Base-by-base conservation (phyloP, 2,113 vertebrate genomes). In the Thalassarche chlororhynchos region DNA sequence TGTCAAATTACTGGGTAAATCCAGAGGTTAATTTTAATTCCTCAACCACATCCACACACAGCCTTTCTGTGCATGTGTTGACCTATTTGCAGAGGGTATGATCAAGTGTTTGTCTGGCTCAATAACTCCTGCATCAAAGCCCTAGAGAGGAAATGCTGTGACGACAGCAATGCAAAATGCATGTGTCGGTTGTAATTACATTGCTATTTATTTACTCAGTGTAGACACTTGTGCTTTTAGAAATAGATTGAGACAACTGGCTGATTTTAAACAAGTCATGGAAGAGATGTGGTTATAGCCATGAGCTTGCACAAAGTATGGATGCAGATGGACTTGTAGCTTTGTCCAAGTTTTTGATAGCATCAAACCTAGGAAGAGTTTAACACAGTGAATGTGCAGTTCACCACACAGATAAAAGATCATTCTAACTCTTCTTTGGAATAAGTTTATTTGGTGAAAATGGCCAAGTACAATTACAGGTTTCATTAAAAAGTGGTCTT, bases 81-180 rank as follows among this genome's bases (percentile, higher is more conserved):
- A 83, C 68, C 79, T 97, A 14, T 95, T 95, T 97, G 92, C 93
- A 77, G 42, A 97, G 88, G 95, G 96, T 84, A 95, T 95, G 96
- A 92, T 54, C 58, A 75, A 42, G 76, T 77, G 86, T 70, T 93
- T 93, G 84, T 55, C 29, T 89, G 82, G 28, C 93, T 95, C 55
- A 74, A 3, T 38, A 86, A 75, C 64, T 94, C 38, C 76, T 92
- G 68, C 82, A 86, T 42, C 71, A 81, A 95, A 95, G 32, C 92
- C 83, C 95, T 14, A 55, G 88, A 84, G 96, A 92, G 93, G 92
- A 97, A 97, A 88, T 75, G 75, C 51, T 90, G 38, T 97, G 96
- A 97, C 38, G 79, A 84, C 49, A 97, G 93, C 68, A 71, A 34
- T 25, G 55, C 64, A 95, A 88, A 94, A 92, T 25, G 20, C 20